phyloP scores from a whole-genome alignment of 2,797 vertebrate genomes.

The Betta splendens region DNA sequence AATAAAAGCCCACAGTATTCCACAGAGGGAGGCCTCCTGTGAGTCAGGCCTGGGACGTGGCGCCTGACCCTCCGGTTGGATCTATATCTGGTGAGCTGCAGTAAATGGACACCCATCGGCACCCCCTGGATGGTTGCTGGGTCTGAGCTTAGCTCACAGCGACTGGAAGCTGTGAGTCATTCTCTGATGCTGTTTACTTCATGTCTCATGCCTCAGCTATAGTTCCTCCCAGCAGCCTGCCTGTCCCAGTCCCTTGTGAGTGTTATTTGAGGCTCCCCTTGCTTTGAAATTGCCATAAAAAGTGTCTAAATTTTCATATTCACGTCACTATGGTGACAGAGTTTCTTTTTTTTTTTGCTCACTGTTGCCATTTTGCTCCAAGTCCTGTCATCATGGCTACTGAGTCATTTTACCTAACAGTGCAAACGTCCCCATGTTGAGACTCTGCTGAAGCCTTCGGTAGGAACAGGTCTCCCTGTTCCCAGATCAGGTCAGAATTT shows the following conservation, averaged over 20 bases:
- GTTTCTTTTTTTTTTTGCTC: constrained; percentile 27
- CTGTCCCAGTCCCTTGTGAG: constrained; percentile 84
- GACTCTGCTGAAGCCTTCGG: constrained; percentile 85
- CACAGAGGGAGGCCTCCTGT: constrained; percentile 76
- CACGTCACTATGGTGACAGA: constrained; percentile 47
- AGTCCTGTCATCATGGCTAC: constrained; percentile 56
- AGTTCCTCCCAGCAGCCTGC: constrained; percentile 78
- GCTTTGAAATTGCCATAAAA: too few relatives aligned
- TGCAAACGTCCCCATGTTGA: constrained; percentile 85
- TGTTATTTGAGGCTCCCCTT: constrained; percentile 62
- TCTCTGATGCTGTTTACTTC: constrained; percentile 15
- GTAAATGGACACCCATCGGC: constrained; percentile 63
- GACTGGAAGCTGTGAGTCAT: not conserved
- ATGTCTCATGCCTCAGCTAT: constrained; percentile 62
- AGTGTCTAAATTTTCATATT: not conserved
- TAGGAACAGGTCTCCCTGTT: constrained; percentile 55
- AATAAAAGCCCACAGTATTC: not conserved
- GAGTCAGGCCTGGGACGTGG: constrained; percentile 80
- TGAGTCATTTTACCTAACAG: constrained; percentile 66
- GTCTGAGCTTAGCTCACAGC: constrained; percentile 3
- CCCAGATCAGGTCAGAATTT: not conserved
- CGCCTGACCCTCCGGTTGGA: constrained; percentile 79
- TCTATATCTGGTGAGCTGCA: constrained; percentile 83
- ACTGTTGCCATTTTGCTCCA: constrained; percentile 30
- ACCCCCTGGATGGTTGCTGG: constrained; percentile 74